These are phyloP conservation scores for Theristicus caerulescens DNA, from an alignment of 2,113 vertebrate genomes.

Conservation along the genomic window DNA sequence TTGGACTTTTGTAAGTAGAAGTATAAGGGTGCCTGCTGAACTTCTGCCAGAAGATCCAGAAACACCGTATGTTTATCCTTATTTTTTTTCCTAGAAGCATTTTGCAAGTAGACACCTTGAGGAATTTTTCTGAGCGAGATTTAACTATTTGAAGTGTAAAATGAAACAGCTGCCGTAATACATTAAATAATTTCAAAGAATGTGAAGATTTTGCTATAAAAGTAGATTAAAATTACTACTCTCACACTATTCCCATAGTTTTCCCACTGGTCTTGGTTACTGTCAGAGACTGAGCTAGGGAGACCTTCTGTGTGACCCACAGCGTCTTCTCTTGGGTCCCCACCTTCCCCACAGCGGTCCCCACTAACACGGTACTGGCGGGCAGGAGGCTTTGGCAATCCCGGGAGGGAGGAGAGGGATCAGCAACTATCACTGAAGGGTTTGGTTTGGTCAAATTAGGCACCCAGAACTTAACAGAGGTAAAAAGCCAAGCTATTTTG, in stretches of 20 bases:
- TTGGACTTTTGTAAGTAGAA: background rate
- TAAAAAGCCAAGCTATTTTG: background rate
- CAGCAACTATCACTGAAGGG: accelerated
- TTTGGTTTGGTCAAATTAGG: background rate
- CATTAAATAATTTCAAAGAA: background rate
- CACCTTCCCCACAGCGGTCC: too few relatives aligned
- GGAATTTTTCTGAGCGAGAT: background rate
- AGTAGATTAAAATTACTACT: background rate
- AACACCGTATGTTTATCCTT: accelerated
- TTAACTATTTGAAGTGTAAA: background rate
- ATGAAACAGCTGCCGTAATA: accelerated
- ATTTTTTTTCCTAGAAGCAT: background rate
- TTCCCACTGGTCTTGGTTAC: background rate
- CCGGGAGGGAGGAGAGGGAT: background rate
- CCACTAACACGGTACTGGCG: accelerated
- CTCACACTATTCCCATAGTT: background rate
- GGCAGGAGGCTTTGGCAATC: background rate
- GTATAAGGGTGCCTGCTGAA: background rate
- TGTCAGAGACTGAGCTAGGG: background rate
- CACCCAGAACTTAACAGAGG: background rate
- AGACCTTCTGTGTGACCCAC: accelerated
- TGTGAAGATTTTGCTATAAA: background rate
- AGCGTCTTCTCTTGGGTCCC: accelerated
- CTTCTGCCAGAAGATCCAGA: background rate
- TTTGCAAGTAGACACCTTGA: background rate